A percentile compares a stretch with the other conserved stretches of the same genome.
Evolutionary conservation across 1,140 invertebrate species (phyloP).

Genomic region (Cherax quadricarinatus): DNA sequence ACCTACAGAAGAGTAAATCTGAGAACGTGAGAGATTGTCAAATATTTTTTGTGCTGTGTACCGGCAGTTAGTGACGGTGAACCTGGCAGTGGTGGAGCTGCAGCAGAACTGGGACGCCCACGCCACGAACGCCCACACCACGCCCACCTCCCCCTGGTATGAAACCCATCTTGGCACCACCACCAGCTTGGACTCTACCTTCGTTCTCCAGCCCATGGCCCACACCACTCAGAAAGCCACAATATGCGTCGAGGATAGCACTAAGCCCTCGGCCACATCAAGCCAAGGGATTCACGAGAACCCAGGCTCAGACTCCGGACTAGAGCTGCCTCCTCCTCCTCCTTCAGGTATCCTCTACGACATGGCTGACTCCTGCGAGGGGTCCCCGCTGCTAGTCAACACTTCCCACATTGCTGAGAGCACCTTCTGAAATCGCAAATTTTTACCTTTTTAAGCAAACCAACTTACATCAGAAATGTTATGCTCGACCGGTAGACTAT

Average conservation of each 20-base stretch:
- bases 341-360: slow-evolving; percentile 15
- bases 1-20: no score
- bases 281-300: not conserved
- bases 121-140: not conserved
- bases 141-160: not conserved
- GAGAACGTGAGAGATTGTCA: no score
- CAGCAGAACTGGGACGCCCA: slow-evolving; percentile 10
- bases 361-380: slow-evolving; percentile 41
- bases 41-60: no score
- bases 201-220: slow-evolving; percentile 18
- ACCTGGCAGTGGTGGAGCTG: slow-evolving; percentile 48
- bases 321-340: slow-evolving; percentile 3
- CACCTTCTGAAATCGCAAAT: slow-evolving; percentile 13
- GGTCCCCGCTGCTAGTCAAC: slow-evolving; percentile 17
- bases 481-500: no score
- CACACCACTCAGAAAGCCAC: not conserved
- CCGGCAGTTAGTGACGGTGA: slow-evolving; percentile 1
- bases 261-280: not conserved
- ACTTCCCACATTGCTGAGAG: slow-evolving; percentile 30
- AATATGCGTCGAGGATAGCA: not conserved
- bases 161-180: not conserved
- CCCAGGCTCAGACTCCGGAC: not conserved
- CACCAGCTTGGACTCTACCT: not conserved
- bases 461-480: no score
- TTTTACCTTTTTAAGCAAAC: no score